phyloP scores from a whole-genome alignment of 2,113 vertebrate species.

The Nesogale talazaci region DNA sequence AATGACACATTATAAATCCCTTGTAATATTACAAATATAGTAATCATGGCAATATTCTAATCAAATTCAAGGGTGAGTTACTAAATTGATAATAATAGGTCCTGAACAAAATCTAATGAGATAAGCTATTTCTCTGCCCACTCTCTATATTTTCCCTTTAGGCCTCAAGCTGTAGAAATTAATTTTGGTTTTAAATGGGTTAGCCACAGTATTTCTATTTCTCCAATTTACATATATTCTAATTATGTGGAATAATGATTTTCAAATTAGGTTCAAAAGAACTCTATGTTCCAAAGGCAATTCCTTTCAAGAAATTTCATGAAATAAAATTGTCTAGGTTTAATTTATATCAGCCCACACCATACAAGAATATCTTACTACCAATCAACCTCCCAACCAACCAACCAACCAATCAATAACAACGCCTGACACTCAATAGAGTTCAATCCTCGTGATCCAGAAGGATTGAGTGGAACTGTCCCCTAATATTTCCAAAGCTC shows the following conservation, averaged over 20 bases:
- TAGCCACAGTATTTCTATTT: conserved; percentile 27
- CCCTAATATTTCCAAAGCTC: neutral
- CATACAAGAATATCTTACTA: neutral
- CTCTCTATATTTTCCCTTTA: conserved; percentile 51
- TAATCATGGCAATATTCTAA: conserved; percentile 61
- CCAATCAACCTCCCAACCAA: neutral
- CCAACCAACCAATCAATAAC: neutral
- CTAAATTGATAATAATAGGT: conserved; percentile 70
- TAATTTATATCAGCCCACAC: conserved; percentile 17
- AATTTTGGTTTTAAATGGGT: conserved; percentile 71
- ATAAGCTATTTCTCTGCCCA: conserved; percentile 58
- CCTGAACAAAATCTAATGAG: conserved; percentile 64
- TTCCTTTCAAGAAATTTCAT: conserved; percentile 58
- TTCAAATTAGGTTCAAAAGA: conserved; percentile 60
- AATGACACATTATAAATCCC: conserved; percentile 64
- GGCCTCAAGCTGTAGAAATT: conserved; percentile 55
- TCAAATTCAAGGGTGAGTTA: conserved; percentile 63
- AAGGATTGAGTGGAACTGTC: neutral
- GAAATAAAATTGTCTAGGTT: conserved; percentile 25
- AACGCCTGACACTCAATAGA: no score
- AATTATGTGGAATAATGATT: conserved; percentile 58
- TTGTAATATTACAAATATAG: conserved; percentile 70
- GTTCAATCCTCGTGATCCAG: neutral
- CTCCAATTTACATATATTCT: conserved; percentile 39
- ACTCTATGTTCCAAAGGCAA: conserved; percentile 38